A percentile compares a stretch with the other conserved stretches of the same genome.
Evolutionary conservation across 2,113 vertebrate species (phyloP).

Genomic region (Epinephelus fuscoguttatus): DNA sequence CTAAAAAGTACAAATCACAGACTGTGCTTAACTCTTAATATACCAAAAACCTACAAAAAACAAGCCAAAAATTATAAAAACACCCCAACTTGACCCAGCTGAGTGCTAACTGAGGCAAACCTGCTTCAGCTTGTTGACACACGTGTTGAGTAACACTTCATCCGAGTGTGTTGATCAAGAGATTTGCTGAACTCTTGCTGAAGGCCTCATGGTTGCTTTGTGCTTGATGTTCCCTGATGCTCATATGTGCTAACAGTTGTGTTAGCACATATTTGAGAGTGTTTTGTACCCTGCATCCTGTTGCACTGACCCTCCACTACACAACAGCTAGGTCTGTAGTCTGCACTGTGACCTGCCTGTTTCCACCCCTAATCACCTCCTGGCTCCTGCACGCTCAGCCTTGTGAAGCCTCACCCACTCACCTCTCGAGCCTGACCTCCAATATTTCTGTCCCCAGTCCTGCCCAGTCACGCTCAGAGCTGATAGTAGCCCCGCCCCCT

Average conservation of each 20-base stretch:
- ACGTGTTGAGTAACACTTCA: not conserved
- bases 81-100: not conserved
- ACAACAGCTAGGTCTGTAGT: not conserved
- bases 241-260: slow-evolving; percentile 54
- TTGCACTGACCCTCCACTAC: slow-evolving; percentile 14
- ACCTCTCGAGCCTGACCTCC: slow-evolving; percentile 64
- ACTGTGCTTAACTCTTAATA: too few species aligned
- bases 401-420: slow-evolving; percentile 4
- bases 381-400: slow-evolving; percentile 13
- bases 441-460: slow-evolving; percentile 80
- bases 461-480: slow-evolving; percentile 63
- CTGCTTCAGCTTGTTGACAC: slow-evolving; percentile 5
- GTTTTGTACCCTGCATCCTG: slow-evolving; percentile 8
- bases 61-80: too few species aligned
- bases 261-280: not conserved
- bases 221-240: slow-evolving; percentile 21
- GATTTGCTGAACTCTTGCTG: not conserved
- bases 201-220: not conserved
- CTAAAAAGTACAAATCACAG: too few species aligned
- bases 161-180: not conserved
- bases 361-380: slow-evolving; percentile 6
- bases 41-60: too few species aligned
- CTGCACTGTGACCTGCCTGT: not conserved
- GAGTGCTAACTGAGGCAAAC: not conserved
- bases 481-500: slow-evolving; percentile 79